These are phyloP conservation scores for Zosterops hypoxanthus DNA, from an alignment of 2,113 vertebrate genomes.

Conservation along the genomic window DNA sequence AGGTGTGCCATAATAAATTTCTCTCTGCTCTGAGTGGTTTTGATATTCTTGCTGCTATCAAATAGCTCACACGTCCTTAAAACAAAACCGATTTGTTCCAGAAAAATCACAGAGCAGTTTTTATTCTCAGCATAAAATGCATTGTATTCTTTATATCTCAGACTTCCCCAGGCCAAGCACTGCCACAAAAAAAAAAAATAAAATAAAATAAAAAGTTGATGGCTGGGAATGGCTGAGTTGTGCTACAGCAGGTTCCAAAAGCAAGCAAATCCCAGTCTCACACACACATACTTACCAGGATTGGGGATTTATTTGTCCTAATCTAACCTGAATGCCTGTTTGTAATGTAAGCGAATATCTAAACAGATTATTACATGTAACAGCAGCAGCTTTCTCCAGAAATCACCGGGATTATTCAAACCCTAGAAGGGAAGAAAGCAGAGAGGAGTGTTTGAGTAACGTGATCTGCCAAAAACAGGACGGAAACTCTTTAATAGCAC, in stretches of 20 bases:
- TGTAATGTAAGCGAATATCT: not conserved
- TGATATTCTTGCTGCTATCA: not conserved
- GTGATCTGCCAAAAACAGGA: not conserved
- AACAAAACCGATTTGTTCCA: not conserved
- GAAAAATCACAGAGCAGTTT: not conserved
- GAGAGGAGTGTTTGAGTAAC: constrained; percentile 4
- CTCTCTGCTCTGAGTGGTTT: not conserved
- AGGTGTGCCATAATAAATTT: not conserved
- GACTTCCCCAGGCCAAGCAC: not conserved
- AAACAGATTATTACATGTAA: constrained; percentile 32
- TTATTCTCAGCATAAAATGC: not conserved
- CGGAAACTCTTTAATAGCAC: constrained; percentile 11
- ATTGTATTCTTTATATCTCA: not conserved
- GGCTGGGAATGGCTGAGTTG: not conserved
- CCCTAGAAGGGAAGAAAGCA: not conserved
- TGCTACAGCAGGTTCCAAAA: not conserved
- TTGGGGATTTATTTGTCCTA: not conserved
- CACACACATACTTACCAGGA: not conserved
- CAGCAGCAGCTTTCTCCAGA: not conserved
- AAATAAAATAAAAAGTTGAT: accelerated
- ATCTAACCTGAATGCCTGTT: not conserved
- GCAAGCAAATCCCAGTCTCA: not conserved
- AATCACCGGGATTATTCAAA: not conserved
- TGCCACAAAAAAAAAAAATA: not conserved
- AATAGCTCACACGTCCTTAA: not conserved